phyloP scores from a whole-genome alignment of 1,140 invertebrate genomes.

The Platyura marginata region DNA sequence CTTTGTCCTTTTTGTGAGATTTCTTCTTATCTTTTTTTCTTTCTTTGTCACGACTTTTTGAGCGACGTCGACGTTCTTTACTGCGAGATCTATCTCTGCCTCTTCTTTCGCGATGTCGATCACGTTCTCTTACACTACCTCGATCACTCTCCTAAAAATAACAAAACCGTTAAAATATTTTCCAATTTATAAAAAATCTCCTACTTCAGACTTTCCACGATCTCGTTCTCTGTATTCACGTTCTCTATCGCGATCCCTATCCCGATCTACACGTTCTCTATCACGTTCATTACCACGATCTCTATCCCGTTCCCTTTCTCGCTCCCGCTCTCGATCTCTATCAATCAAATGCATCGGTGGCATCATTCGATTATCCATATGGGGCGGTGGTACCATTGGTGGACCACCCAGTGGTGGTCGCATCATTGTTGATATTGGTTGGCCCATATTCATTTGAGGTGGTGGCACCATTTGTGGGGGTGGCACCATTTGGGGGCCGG shows the following conservation, averaged over 20 bases:
- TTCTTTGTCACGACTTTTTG: conserved; percentile 35
- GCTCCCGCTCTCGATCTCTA: conserved; percentile 25
- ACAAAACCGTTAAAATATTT: conserved; percentile 6
- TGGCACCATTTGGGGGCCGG: conserved; percentile 23
- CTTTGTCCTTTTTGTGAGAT: conserved; percentile 36
- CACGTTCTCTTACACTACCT: conserved; percentile 12
- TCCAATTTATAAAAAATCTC: conserved; percentile 16
- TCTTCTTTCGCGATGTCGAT: conserved; percentile 8
- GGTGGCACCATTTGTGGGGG: conserved; percentile 12
- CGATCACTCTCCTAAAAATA: conserved; percentile 13
- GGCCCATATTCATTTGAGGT: conserved; percentile 17
- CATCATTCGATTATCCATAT: conserved; percentile 11
- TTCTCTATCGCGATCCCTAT: conserved; percentile 19
- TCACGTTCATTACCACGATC: conserved; percentile 16
- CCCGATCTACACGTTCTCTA: conserved; percentile 11
- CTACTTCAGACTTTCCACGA: conserved; percentile 21
- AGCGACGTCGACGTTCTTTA: conserved; percentile 31
- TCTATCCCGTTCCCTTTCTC: conserved; percentile 17
- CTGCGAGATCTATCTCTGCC: conserved; percentile 27
- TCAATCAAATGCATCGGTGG: conserved; percentile 22
- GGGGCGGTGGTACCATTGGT: conserved; percentile 13
- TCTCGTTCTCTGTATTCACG: conserved; percentile 10
- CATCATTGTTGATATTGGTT: conserved; percentile 21
- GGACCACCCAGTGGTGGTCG: conserved; percentile 24
- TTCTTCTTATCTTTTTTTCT: conserved; percentile 40